Conservation (phyloP, 2,888 invertebrate species). For the Hirtodrosophila trivittata region DNA sequence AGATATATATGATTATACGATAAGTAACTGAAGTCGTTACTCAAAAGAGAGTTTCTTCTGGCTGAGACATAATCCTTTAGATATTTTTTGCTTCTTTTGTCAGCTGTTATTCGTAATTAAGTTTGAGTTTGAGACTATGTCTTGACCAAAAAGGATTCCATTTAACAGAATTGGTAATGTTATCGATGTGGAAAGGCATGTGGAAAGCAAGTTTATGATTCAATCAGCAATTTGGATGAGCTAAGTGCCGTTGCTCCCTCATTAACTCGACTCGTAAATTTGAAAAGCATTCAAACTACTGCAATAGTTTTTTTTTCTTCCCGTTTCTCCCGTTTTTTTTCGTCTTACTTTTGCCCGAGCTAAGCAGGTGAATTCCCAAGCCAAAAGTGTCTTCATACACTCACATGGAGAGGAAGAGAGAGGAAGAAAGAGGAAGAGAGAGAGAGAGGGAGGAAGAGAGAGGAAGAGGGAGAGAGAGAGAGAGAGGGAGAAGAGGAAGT, state of each 20-base stretch:
- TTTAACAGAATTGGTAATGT: background rate
- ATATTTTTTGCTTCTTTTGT: too few relatives aligned
- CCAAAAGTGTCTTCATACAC: slow-evolving; percentile 18
- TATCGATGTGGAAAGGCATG: background rate
- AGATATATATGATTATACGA: too few relatives aligned
- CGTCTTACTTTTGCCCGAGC: background rate
- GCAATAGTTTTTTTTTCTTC: slow-evolving; percentile 38
- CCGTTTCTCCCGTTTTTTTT: background rate
- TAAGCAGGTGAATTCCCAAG: slow-evolving; percentile 34
- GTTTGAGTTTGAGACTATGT: too few relatives aligned
- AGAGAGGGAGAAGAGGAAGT: background rate
- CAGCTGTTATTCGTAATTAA: too few relatives aligned
- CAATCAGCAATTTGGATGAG: slow-evolving; percentile 52
- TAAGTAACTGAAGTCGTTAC: too few relatives aligned
- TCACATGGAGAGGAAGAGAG: background rate
- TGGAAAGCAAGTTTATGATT: slow-evolving; percentile 37
- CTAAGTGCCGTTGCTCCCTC: slow-evolving; percentile 49
- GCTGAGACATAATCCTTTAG: too few relatives aligned
- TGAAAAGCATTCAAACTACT: slow-evolving; percentile 46
- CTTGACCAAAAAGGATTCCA: too few relatives aligned
- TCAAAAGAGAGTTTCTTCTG: too few relatives aligned
- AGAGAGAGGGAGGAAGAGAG: background rate
- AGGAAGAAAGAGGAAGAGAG: background rate
- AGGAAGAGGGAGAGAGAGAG: background rate
- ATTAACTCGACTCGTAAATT: slow-evolving; percentile 58